Base-by-base conservation (phyloP, 2,888 invertebrate species). In the Tinea pellionella region DNA sequence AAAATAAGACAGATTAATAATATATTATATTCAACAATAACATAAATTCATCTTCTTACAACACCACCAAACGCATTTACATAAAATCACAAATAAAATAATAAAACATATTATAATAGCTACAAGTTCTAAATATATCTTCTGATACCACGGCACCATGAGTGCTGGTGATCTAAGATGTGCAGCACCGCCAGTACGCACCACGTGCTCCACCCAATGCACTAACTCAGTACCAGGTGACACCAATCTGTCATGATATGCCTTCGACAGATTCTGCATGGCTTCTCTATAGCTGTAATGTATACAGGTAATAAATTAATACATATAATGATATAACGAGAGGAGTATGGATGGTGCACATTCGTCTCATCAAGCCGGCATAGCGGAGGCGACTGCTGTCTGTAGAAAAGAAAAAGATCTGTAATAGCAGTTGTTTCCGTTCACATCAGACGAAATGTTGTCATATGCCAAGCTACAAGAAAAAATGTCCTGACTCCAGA, bases 181-280 rank as follows among this genome's bases (percentile, higher is more conserved):
- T 12, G 59, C 30, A n/a, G 63, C 62, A 0, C 64, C 64, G 9
- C 56, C 32, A 1, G 55, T 60, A 3, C 16, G 43, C 6, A 61
- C 42, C 9, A 62, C 63, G 19, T 63, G 63, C 29, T 63, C 61
- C 9, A 64, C 60, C 63, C 64, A 64, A 15, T 62, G 63, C 30
- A 63, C 62, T 47, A 64, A 32, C 37, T 63, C 64, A 11, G 61
- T 53, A 30, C 59, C 42, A 1, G 64, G 63, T 9, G 56, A 11
- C 7, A 61, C 59, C n/a, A 58, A 59, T 7, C 63, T 59, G 43
- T 64, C 63, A 30, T 63, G 64, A 59, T 64, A 64, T 19, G 58
- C 59, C 1, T 37, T 43, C 7, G 64, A 64, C 19, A 59, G 42
- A n/a, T 32, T n/a, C 18, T 61, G 59, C 18, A 37, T 51, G 1